Conservation (phyloP, 2,797 vertebrate genomes). For the Microctenopoma steveboyesi region DNA sequence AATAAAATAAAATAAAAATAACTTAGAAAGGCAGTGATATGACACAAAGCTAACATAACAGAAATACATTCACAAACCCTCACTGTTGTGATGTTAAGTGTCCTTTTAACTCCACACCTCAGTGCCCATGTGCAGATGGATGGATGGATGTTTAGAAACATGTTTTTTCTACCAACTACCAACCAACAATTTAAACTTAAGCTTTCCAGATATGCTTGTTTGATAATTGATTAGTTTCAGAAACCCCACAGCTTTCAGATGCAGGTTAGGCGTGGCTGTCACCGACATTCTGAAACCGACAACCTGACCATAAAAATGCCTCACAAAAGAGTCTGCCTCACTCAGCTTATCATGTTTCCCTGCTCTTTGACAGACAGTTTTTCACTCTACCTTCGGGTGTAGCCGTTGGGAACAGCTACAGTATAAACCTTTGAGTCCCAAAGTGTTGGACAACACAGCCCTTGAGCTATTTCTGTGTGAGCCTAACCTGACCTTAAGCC, state of each 20-base stretch:
- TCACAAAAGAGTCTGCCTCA: background rate
- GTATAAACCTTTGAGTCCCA: background rate
- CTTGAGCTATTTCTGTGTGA: background rate
- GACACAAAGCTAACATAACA: no score
- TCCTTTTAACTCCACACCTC: no score
- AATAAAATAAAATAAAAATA: no score
- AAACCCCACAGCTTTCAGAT: background rate
- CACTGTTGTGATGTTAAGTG: no score
- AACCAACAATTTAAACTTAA: background rate
- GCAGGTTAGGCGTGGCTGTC: background rate
- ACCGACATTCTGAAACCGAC: background rate
- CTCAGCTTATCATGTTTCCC: background rate
- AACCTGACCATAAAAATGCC: background rate
- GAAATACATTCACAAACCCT: no score
- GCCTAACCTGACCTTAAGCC: background rate
- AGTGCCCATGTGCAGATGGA: no score
- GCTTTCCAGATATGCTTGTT: background rate
- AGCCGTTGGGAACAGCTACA: background rate
- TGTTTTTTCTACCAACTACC: background rate
- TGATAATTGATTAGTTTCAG: background rate
- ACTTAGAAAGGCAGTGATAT: no score
- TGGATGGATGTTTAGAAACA: no score
- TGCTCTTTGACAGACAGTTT: background rate
- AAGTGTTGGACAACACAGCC: background rate
- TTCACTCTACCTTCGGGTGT: background rate